phyloP scores from a whole-genome alignment of 1,140 invertebrate genomes.

The Nymphalis io region DNA sequence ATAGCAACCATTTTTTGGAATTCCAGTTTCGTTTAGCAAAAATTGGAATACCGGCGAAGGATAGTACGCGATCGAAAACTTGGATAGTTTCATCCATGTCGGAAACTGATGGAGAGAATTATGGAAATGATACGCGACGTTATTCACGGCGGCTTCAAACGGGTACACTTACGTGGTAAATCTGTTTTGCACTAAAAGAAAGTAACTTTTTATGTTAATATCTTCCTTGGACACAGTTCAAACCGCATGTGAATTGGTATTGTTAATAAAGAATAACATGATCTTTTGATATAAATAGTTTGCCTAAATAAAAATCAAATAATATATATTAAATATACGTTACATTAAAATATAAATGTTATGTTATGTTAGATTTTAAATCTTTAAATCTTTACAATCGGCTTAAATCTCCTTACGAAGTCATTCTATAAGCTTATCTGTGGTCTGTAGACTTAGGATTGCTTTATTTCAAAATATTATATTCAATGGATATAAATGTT shows the following conservation, averaged over 20 bases:
- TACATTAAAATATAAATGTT: too few species aligned
- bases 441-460: background rate
- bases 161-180: slow-evolving; percentile 44
- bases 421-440: slow-evolving; percentile 2
- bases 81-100: slow-evolving; percentile 61
- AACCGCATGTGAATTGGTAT: background rate
- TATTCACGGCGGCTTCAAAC: slow-evolving; percentile 28
- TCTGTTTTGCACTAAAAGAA: slow-evolving; percentile 22
- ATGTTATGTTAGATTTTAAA: too few species aligned
- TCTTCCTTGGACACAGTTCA: slow-evolving; percentile 11
- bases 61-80: slow-evolving; percentile 56
- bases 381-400: background rate
- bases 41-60: slow-evolving; percentile 60
- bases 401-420: background rate
- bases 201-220: slow-evolving; percentile 9
- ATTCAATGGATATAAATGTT: background rate
- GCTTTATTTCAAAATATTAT: background rate
- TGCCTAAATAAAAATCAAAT: background rate
- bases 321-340: too few species aligned
- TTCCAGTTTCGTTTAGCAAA: slow-evolving; percentile 58
- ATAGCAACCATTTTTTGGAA: slow-evolving; percentile 53
- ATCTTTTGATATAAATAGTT: slow-evolving; percentile 1
- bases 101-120: slow-evolving; percentile 44
- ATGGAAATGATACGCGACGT: slow-evolving; percentile 37
- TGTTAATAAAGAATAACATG: background rate